These are phyloP conservation scores for Ranitomeya variabilis DNA, from an alignment of 2,113 vertebrate species.

Conservation along the genomic window DNA sequence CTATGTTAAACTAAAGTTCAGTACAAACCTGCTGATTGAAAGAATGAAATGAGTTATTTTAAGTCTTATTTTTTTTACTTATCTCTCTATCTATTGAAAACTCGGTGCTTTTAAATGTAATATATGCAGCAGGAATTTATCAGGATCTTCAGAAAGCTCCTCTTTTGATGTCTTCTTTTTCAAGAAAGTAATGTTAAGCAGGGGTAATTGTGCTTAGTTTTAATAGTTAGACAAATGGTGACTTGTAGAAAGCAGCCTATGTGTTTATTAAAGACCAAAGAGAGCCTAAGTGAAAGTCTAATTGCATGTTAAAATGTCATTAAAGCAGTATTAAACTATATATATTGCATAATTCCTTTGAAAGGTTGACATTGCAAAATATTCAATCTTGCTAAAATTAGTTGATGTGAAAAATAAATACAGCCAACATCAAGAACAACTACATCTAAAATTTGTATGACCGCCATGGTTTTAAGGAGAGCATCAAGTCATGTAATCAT, in stretches of 20 bases:
- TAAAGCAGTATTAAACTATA: neutral
- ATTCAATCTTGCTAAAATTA: no score
- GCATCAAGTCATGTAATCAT: no score
- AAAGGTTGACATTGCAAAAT: no score
- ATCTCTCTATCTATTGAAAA: constrained; percentile 42
- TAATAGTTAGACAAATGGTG: constrained; percentile 41
- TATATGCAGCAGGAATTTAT: constrained; percentile 59
- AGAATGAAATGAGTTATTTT: constrained; percentile 60
- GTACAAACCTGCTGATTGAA: constrained; percentile 45
- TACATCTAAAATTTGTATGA: no score
- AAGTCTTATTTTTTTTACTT: constrained; percentile 47
- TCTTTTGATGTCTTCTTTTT: constrained; percentile 4
- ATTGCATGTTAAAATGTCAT: neutral
- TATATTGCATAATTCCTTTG: no score
- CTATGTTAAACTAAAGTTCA: constrained; percentile 55
- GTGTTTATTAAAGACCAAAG: constrained; percentile 34
- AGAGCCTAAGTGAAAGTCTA: constrained; percentile 33
- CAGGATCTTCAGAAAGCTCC: constrained; percentile 37
- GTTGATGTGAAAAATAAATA: no score
- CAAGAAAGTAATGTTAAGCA: constrained; percentile 42
- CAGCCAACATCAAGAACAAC: no score
- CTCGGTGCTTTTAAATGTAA: constrained; percentile 56
- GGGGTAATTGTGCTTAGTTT: constrained; percentile 50
- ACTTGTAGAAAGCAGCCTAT: constrained; percentile 29
- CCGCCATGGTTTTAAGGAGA: no score